phyloP scores from a whole-genome alignment of 2,797 vertebrate species.

The Gobionotothen gibberifrons region DNA sequence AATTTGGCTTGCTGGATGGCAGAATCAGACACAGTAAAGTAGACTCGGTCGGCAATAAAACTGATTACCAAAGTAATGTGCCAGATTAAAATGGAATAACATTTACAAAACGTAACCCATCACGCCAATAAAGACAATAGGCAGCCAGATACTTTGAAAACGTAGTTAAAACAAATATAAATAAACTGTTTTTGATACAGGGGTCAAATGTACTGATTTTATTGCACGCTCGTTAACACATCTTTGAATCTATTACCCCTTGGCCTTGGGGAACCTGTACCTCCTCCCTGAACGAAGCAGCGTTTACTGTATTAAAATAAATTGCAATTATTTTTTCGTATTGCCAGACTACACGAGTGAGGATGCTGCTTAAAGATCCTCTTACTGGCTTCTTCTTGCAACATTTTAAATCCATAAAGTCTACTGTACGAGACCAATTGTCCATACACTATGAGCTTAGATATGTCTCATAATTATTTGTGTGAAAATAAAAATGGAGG shows the following conservation, averaged over 20 bases:
- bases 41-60: background rate
- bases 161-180: background rate
- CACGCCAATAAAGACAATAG: background rate
- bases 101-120: background rate
- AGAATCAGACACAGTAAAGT: background rate
- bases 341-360: background rate
- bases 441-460: background rate
- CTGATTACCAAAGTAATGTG: background rate
- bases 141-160: background rate
- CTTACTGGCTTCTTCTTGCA: background rate
- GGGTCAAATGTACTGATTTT: background rate
- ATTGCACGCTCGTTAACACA: background rate
- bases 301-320: background rate
- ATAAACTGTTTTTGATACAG: background rate
- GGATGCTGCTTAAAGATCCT: background rate
- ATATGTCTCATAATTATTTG: no score
- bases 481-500: no score
- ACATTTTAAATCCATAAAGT: background rate
- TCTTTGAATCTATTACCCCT: background rate
- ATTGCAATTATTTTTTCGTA: background rate
- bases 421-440: background rate
- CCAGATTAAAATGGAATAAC: background rate
- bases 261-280: background rate
- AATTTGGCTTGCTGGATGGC: conserved; percentile 1
- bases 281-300: background rate